phyloP scores from a whole-genome alignment of 1,140 invertebrate genomes.

The Brachionus manjavacas region DNA sequence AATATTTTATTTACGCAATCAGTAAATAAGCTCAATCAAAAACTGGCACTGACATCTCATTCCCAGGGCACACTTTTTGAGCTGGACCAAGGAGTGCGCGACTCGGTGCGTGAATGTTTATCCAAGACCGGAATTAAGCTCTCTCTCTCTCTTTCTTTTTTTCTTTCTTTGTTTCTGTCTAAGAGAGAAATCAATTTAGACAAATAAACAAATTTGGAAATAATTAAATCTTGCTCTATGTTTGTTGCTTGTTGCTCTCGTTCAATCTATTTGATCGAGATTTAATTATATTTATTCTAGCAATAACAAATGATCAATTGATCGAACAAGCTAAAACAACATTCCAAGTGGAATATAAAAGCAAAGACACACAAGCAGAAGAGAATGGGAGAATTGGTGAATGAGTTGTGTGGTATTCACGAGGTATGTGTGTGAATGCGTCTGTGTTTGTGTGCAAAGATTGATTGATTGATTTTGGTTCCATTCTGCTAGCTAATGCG shows the following conservation, averaged over 20 bases:
- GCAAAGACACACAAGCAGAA: background rate
- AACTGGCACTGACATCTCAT: background rate
- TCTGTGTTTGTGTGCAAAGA: too few relatives aligned
- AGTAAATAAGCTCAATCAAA: background rate
- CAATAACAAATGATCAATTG: constrained; percentile 29
- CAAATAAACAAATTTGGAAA: constrained; percentile 38
- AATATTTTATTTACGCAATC: constrained; percentile 9
- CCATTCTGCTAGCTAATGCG: background rate
- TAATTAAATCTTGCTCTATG: constrained; percentile 9
- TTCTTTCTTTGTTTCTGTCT: background rate
- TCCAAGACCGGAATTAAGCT: background rate
- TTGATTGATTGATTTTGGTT: constrained; percentile 19
- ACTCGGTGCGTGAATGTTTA: background rate
- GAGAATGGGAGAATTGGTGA: background rate
- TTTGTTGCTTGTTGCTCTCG: background rate
- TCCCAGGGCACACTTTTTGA: background rate
- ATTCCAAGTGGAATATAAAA: background rate
- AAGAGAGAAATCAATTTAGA: constrained; percentile 22
- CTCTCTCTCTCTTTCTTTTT: too few relatives aligned
- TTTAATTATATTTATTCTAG: constrained; percentile 38
- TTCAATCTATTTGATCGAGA: constrained; percentile 27
- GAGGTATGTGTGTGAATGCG: background rate
- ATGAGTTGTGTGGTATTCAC: too few relatives aligned
- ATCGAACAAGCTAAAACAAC: background rate
- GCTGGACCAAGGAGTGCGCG: too few relatives aligned